These are phyloP conservation scores for Sinocyclocheilus anophthalmus DNA, from an alignment of 2,113 vertebrate genomes.

Conservation along the genomic window DNA sequence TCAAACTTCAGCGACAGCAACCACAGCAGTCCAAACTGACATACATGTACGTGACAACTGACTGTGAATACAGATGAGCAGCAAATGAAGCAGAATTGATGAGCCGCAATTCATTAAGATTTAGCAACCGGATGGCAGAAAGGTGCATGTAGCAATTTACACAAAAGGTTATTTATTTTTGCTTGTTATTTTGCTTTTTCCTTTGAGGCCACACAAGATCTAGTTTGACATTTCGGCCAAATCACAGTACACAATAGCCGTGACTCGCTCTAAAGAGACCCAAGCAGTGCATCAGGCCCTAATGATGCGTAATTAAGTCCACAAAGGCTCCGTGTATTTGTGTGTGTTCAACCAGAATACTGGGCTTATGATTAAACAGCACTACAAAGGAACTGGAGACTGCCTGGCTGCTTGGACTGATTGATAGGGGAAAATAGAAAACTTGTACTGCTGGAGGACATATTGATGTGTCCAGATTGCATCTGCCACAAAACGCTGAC, in stretches of 20 bases:
- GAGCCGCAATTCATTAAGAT: constrained; percentile 28
- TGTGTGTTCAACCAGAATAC: constrained; percentile 39
- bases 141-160: constrained; percentile 27
- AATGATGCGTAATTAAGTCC: constrained; percentile 49
- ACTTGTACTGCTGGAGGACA: constrained; percentile 16
- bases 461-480: constrained; percentile 22
- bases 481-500: constrained; percentile 5
- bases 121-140: not conserved
- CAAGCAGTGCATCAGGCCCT: constrained; percentile 36
- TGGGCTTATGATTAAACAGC: not conserved
- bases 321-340: constrained; percentile 40
- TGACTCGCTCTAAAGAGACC: constrained; percentile 36
- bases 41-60: constrained; percentile 33
- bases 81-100: constrained; percentile 39
- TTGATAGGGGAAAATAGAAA: constrained; percentile 21
- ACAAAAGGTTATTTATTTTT: constrained; percentile 34
- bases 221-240: constrained; percentile 46
- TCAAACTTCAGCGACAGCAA: not conserved
- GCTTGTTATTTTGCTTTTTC: constrained; percentile 33
- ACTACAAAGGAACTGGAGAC: constrained; percentile 23
- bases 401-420: not conserved
- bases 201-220: constrained; percentile 21
- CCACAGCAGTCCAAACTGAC: not conserved
- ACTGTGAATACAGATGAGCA: constrained; percentile 29
- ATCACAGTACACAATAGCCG: constrained; percentile 34